A percentile compares a stretch with the other conserved stretches of the same genome.
Evolutionary conservation across 2,888 invertebrate genomes (phyloP).

Genomic region (Sminthurinus aureus): DNA sequence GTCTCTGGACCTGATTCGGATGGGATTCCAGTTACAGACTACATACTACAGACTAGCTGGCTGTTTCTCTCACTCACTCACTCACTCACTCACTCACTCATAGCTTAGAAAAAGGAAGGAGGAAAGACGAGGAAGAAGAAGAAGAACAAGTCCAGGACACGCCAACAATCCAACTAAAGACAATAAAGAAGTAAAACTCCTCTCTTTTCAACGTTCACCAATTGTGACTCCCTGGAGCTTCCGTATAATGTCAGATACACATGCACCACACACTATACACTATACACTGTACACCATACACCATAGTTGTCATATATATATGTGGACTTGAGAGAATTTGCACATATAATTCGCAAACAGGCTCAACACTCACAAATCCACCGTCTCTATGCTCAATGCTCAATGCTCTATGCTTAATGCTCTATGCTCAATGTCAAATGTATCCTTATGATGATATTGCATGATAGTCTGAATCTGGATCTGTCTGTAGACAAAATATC

Average conservation of each 20-base stretch:
- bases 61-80: background rate
- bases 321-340: background rate
- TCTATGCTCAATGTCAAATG: no score
- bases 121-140: no score
- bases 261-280: background rate
- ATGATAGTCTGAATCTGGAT: no score
- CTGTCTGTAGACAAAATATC: background rate
- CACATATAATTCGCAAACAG: background rate
- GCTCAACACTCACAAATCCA: background rate
- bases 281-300: background rate
- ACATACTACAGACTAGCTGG: background rate
- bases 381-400: background rate
- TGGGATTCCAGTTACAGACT: background rate
- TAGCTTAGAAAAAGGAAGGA: background rate
- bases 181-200: background rate
- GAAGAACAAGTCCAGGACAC: background rate
- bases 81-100: no score
- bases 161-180: background rate
- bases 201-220: no score
- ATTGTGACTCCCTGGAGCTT: no score
- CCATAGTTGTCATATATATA: background rate
- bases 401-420: background rate
- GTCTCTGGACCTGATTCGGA: background rate
- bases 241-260: background rate
- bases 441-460: background rate